Evolutionary conservation across 2,113 vertebrate genomes (phyloP).

Genomic region (Sciurus niger): DNA sequence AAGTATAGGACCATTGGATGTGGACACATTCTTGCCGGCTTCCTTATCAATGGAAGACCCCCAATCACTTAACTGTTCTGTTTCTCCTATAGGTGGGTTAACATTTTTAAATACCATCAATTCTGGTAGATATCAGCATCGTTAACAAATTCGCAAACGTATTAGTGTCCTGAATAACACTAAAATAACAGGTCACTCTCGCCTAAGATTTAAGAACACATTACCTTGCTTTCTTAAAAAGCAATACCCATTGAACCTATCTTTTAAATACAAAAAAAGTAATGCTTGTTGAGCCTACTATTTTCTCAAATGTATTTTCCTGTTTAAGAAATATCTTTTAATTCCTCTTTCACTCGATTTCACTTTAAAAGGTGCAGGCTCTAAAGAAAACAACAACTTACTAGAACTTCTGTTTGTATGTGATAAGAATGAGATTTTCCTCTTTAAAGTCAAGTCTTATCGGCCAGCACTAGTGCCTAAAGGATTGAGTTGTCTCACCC

Average conservation of each 20-base stretch:
- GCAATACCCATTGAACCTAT: not conserved
- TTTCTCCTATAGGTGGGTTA: not conserved
- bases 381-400: slow-evolving; percentile 47
- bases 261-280: not conserved
- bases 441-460: slow-evolving; percentile 73
- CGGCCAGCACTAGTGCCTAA: not conserved
- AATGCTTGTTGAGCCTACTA: not conserved
- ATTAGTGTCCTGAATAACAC: not conserved
- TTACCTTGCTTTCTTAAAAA: slow-evolving; percentile 7
- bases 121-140: not conserved
- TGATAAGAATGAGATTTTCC: slow-evolving; percentile 77
- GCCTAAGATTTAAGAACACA: not conserved
- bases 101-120: slow-evolving; percentile 29
- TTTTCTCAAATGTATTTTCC: not conserved
- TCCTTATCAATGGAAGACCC: not conserved
- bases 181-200: not conserved
- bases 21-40: not conserved
- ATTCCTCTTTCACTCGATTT: slow-evolving; percentile 44
- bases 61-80: not conserved
- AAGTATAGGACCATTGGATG: not conserved
- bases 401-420: slow-evolving; percentile 71
- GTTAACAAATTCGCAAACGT: not conserved
- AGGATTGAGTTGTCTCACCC: not conserved
- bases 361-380: slow-evolving; percentile 40
- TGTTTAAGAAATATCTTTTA: not conserved